phyloP scores from a whole-genome alignment of 2,113 vertebrate species.

The Connochaetes taurinus region DNA sequence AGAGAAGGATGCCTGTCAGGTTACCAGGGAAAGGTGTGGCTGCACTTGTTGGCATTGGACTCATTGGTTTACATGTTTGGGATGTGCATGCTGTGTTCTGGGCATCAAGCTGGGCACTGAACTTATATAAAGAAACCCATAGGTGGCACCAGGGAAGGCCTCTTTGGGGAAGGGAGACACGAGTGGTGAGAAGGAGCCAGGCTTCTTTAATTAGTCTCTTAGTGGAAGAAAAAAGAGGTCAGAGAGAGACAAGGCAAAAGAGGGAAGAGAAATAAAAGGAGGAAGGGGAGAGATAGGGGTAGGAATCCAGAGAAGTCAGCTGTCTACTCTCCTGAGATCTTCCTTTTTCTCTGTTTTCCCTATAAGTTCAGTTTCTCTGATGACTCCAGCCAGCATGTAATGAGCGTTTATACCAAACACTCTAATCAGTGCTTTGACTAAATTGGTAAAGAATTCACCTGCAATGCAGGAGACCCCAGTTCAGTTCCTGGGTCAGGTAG shows the following conservation, averaged over 20 bases:
- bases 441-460: not conserved
- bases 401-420: not conserved
- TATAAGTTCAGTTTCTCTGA: not conserved
- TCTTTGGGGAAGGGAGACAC: not conserved
- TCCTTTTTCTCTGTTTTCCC: not conserved
- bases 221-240: not conserved
- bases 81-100: not conserved
- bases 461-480: not conserved
- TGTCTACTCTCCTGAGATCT: not conserved
- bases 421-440: not conserved
- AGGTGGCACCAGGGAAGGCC: not conserved
- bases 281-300: not conserved
- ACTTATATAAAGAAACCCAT: not conserved
- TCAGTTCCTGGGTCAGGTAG: not conserved
- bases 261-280: not conserved
- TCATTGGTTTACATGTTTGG: not conserved
- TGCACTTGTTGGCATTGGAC: rapidly evolving
- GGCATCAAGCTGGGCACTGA: no score
- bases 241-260: not conserved
- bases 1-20: not conserved
- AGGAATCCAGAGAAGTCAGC: not conserved
- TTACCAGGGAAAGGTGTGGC: not conserved
- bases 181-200: not conserved
- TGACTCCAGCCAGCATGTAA: not conserved
- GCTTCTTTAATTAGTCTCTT: not conserved